phyloP scores from a whole-genome alignment of 2,113 vertebrate species.

The Anser cygnoides region DNA sequence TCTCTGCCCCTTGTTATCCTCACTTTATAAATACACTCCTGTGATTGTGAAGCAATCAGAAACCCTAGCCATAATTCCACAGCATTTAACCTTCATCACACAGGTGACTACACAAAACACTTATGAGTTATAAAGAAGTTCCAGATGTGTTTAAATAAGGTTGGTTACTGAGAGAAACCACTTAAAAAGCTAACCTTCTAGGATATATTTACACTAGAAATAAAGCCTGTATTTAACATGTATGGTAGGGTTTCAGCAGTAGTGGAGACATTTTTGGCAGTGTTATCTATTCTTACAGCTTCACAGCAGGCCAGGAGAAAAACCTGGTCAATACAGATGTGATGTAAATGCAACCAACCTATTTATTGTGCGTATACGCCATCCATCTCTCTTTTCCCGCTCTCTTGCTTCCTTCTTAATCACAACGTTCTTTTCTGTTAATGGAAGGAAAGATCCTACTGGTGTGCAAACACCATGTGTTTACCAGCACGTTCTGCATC shows the following conservation, averaged over 20 bases:
- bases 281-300: neutral
- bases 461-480: neutral
- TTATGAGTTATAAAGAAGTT: slow-evolving; percentile 40
- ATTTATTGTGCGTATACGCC: neutral
- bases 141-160: slow-evolving; percentile 52
- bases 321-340: neutral
- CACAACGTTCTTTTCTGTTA: neutral
- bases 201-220: neutral
- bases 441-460: neutral
- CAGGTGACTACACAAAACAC: slow-evolving; percentile 29
- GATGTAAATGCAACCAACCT: neutral
- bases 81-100: slow-evolving; percentile 41
- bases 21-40: slow-evolving; percentile 12
- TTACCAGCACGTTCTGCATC: neutral
- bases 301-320: neutral
- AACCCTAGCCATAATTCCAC: slow-evolving; percentile 9
- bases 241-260: neutral
- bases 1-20: slow-evolving; percentile 16
- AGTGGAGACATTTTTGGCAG: neutral
- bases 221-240: slow-evolving; percentile 30
- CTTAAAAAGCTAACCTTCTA: slow-evolving; percentile 23
- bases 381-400: neutral
- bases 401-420: neutral
- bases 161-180: slow-evolving; percentile 30
- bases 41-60: neutral